Percentiles rank a stretch among this genome's conserved stretches.
Conservation (phyloP, 2,888 invertebrate genomes). For the Torymus auratus region DNA sequence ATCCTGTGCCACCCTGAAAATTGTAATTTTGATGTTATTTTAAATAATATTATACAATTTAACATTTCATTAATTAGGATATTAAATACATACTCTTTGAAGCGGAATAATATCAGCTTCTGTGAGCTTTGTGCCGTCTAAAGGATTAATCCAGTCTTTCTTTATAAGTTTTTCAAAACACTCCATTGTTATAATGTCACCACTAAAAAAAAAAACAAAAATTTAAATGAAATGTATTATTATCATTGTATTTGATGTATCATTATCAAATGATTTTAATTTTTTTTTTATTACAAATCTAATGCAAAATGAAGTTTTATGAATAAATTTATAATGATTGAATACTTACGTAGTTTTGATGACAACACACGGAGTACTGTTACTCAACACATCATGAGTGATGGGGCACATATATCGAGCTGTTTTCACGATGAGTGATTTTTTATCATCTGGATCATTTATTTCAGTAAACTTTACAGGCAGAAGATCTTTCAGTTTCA, state of each 20-base stretch:
- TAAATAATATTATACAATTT: background rate
- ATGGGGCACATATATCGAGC: constrained; percentile 98
- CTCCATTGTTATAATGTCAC: constrained; percentile 96
- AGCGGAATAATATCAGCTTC: constrained; percentile 95
- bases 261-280: constrained; percentile 22
- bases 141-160: constrained; percentile 97
- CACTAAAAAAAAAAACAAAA: constrained; percentile 81
- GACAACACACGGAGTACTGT: constrained; percentile 96
- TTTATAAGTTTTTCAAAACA: constrained; percentile 97
- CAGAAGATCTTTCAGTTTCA: constrained; percentile 95
- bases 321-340: constrained; percentile 1
- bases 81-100: constrained; percentile 82
- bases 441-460: constrained; percentile 91
- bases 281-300: background rate
- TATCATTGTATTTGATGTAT: background rate
- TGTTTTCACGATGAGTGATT: constrained; percentile 91
- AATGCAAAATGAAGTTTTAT: constrained; percentile 12
- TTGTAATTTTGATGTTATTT: constrained; percentile 11
- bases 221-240: background rate
- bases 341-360: constrained; percentile 88
- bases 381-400: constrained; percentile 95
- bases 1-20: constrained; percentile 95
- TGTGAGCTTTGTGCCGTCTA: constrained; percentile 88
- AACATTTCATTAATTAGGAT: no score
- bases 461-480: constrained; percentile 94